Base-by-base conservation (phyloP, 2,888 invertebrate species). In the Colostygia pectinataria region DNA sequence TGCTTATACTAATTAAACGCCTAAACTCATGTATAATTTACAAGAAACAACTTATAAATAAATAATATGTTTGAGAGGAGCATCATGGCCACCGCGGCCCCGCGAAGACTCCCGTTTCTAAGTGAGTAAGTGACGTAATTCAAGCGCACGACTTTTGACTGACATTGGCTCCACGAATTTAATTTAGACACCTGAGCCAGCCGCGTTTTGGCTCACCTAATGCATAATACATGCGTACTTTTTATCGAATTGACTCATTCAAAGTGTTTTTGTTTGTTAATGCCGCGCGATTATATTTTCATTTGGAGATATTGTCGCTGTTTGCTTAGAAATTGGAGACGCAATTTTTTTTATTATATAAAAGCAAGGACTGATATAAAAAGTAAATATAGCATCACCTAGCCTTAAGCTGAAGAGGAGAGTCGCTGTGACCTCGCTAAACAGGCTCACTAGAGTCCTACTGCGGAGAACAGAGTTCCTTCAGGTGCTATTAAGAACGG, bases 141-240 rank as follows among this genome's bases (percentile, higher is more conserved):
- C 53, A 39, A 40, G 46, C 32, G 39, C 70, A 66, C 67, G 73
- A 72, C 78, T 74, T 67, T 59, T 75, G 77, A 80, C 72, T 79
- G 80, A 79, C 81, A 80, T 74, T 68, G 74, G 68, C 76, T 73
- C 69, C 65, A 68, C 68, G 73, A 80, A 80, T 81, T 82, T 82
- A 82, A 82, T 82, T 82, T 77, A 75, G 81, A 71, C 77, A 81
- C 79, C 80, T 80, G 76, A 33, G 27, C 38, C 45, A 27, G 10
- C 18, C 18, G 2, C 9, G 2, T n/a, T 7, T 78, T 72, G 70
- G 62, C 57, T 55, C 60, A 55, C 42, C 70, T 73, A 73, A 70
- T 81, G 82, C 80, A 82, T 82, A 79, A 82, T 76, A 82, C 81
- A 82, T 81, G 63, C 45, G 72, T 63, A 72, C 68, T 75, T 72